Evolutionary conservation across 2,888 invertebrate genomes (phyloP), one percentile per base, ranked within the genome.

Genomic region (Mythimna impura): DNA sequence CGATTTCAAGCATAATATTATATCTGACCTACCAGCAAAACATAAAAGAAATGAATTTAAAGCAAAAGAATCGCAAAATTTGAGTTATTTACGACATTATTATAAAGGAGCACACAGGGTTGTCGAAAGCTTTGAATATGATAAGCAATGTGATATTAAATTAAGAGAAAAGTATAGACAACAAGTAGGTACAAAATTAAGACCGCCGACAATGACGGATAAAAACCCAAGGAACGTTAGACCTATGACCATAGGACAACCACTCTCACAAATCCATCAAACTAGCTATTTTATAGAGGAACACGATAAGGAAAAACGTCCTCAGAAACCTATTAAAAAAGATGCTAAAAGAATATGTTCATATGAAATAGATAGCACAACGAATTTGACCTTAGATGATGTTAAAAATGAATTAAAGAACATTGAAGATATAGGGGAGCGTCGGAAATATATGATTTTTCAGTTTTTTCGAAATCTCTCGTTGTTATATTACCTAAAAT

Each of bases 141-240:
- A 88, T 78, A 74, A 78, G 20, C 77, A 87, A 81, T 86, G 86
- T 89, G 90, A 92, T 88, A 89, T 86, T 87, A 89, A 71, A 64
- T 78, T 89, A 87, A 91, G 89, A 82, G 90, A 86, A 80, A 76
- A 86, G 34, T 90, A 90, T 84, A 89, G 87, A 72, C 81, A 89
- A 76, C 86, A 73, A 76, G 85, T 93, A 80, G 91, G 92, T 36
- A 76, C 87, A 80, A 69, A 83, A 54, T 85, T 94, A 81, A 77
- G 89, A 66, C 78, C 81, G 60, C 92, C 93, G 65, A 87, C 80
- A 66, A n/a, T 83, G 64, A 78, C 83, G 67, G 83, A 85, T 70
- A 76, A 87, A 64, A 94, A 93, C 84, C 93, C 93, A 60, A 93
- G 73, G 83, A 94, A 94, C 82, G 83, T 94, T 78, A 91, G 92